phyloP scores from a whole-genome alignment of 2,113 vertebrate species.

The Tursiops truncatus region DNA sequence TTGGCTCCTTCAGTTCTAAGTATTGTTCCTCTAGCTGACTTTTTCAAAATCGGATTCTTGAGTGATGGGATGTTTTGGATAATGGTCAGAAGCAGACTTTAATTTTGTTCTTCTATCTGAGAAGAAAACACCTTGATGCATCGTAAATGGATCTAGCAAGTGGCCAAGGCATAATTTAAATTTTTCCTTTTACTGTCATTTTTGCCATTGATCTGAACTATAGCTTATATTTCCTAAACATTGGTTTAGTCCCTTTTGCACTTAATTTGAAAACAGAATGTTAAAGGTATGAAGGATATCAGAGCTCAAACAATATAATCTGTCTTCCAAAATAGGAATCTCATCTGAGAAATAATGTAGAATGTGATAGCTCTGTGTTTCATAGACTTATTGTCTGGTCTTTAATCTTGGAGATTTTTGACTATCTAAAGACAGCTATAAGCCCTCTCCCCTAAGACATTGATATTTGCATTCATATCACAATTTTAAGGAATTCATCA shows the following conservation, averaged over 20 bases:
- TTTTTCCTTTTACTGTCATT: not conserved
- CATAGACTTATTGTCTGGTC: not conserved
- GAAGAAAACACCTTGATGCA: not conserved
- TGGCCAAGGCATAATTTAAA: not conserved
- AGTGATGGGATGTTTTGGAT: not conserved
- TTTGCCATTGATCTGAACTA: not conserved
- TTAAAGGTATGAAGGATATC: not conserved
- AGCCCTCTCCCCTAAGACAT: not conserved
- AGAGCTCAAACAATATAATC: not conserved
- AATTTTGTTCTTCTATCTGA: not conserved
- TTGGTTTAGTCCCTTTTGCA: not conserved
- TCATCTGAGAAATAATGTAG: not conserved
- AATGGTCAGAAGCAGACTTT: not conserved
- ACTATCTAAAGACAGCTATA: not conserved
- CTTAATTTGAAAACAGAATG: conserved; percentile 6
- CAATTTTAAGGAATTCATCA: not conserved
- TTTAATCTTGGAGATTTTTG: not conserved
- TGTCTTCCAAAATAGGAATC: not conserved
- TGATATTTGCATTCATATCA: not conserved
- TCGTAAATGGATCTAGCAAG: not conserved
- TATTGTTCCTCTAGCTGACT: not conserved
- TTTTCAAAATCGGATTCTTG: not conserved
- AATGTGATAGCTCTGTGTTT: not conserved
- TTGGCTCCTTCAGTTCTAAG: not conserved
- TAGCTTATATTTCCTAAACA: not conserved